phyloP scores from a whole-genome alignment of 2,888 invertebrate genomes.

The Busseola fusca region DNA sequence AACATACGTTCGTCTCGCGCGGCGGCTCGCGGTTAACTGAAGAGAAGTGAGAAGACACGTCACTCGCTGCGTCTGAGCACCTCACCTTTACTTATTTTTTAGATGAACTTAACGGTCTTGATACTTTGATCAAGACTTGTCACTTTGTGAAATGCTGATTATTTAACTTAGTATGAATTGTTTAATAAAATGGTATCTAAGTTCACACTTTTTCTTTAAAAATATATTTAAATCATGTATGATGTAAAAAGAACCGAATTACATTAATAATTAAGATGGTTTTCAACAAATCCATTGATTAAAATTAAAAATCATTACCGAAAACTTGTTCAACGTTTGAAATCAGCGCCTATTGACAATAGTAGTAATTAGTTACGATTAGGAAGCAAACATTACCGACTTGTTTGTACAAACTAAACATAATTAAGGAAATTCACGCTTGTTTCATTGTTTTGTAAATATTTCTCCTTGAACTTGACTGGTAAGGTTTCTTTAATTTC shows the following conservation, averaged over 20 bases:
- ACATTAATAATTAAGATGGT: not conserved
- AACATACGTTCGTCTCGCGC: slow-evolving; percentile 68
- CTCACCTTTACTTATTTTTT: slow-evolving; percentile 84
- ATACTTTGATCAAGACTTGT: slow-evolving; percentile 64
- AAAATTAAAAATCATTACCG: not conserved
- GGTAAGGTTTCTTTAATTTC: slow-evolving; percentile 32
- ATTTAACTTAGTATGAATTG: not conserved
- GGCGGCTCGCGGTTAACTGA: slow-evolving; percentile 83
- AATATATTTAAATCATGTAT: not conserved
- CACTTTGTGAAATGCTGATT: not conserved
- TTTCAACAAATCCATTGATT: slow-evolving; percentile 4
- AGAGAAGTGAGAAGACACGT: slow-evolving; percentile 85
- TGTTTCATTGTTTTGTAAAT: slow-evolving; percentile 27
- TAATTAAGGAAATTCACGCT: slow-evolving; percentile 51
- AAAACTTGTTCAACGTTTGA: slow-evolving; percentile 30
- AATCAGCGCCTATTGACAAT: slow-evolving; percentile 13
- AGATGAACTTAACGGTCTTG: slow-evolving; percentile 70
- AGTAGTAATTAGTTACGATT: slow-evolving; percentile 36
- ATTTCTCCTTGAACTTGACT: slow-evolving; percentile 44
- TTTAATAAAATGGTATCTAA: too few species aligned
- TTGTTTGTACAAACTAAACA: slow-evolving; percentile 28
- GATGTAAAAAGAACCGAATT: not conserved
- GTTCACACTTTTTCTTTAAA: not conserved
- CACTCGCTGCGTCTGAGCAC: slow-evolving; percentile 84
- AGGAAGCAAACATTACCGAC: slow-evolving; percentile 41